Conservation (phyloP, 1,140 invertebrate genomes). For the Drosophila bifasciata region DNA sequence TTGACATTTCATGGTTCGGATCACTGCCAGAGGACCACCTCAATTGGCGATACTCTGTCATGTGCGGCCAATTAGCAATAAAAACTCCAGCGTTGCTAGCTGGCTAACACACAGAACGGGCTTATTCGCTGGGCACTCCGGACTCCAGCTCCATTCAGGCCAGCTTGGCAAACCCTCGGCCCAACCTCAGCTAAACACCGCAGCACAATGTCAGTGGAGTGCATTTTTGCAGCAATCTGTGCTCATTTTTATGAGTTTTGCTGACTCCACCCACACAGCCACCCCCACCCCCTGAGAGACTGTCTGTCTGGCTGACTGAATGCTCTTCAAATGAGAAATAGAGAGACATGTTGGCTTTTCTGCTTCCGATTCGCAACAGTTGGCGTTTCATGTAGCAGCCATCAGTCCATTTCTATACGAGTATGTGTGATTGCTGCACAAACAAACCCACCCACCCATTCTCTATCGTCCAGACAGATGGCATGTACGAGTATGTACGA, state of each 20-base stretch:
- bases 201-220: constrained; percentile 53
- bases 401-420: background rate
- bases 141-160: constrained; percentile 27
- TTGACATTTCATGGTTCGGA: constrained; percentile 25
- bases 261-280: constrained; percentile 38
- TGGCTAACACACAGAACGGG: constrained; percentile 65
- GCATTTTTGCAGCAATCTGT: constrained; percentile 55
- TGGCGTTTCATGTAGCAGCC: constrained; percentile 50
- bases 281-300: constrained; percentile 29
- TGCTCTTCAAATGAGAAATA: constrained; percentile 73
- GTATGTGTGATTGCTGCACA: constrained; percentile 56
- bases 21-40: constrained; percentile 18
- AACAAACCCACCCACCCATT: constrained; percentile 37
- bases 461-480: constrained; percentile 15
- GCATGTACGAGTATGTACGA: constrained; percentile 10
- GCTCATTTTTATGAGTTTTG: constrained; percentile 73
- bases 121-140: constrained; percentile 46
- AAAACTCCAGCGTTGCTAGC: constrained; percentile 25
- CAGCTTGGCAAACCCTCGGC: constrained; percentile 25
- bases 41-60: constrained; percentile 70
- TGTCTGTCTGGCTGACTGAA: constrained; percentile 34
- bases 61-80: constrained; percentile 74
- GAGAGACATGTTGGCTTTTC: constrained; percentile 81
- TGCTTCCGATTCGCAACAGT: constrained; percentile 74
- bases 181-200: constrained; percentile 20